Evolutionary conservation across 2,113 vertebrate genomes (phyloP).

Genomic region (Hiodon alosoides): DNA sequence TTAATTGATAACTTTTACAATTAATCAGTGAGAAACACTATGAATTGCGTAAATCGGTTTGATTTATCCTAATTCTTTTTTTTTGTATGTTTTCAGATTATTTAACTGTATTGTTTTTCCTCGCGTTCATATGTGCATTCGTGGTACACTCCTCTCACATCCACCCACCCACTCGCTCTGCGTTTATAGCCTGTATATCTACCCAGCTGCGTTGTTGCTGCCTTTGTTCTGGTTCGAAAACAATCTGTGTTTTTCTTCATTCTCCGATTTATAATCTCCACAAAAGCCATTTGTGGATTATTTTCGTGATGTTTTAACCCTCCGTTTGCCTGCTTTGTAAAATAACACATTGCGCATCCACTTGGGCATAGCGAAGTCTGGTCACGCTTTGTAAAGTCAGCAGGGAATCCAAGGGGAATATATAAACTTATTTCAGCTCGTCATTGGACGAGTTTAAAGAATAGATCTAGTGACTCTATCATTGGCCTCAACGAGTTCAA

Average conservation of each 20-base stretch:
- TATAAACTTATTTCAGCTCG: no score
- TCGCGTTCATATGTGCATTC: neutral
- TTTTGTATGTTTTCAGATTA: neutral
- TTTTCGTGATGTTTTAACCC: slow-evolving; percentile 1
- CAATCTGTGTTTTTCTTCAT: neutral
- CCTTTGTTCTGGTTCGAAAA: neutral
- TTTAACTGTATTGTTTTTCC: no score
- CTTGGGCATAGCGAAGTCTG: neutral
- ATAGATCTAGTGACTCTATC: no score
- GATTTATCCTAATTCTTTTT: neutral
- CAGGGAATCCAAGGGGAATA: neutral
- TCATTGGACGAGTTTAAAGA: no score
- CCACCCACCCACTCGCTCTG: neutral
- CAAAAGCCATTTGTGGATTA: slow-evolving; percentile 9
- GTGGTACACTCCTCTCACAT: neutral
- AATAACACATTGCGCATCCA: neutral
- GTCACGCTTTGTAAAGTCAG: neutral
- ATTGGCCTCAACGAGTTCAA: no score
- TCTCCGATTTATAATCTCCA: slow-evolving; percentile 17
- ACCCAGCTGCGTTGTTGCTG: neutral
- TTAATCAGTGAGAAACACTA: no score
- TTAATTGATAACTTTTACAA: no score
- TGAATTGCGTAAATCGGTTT: neutral
- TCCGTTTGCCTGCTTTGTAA: neutral
- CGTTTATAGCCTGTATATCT: slow-evolving; percentile 4